These are phyloP conservation scores for Atractosteus spatula DNA, from an alignment of 2,113 vertebrate genomes.

Conservation along the genomic window DNA sequence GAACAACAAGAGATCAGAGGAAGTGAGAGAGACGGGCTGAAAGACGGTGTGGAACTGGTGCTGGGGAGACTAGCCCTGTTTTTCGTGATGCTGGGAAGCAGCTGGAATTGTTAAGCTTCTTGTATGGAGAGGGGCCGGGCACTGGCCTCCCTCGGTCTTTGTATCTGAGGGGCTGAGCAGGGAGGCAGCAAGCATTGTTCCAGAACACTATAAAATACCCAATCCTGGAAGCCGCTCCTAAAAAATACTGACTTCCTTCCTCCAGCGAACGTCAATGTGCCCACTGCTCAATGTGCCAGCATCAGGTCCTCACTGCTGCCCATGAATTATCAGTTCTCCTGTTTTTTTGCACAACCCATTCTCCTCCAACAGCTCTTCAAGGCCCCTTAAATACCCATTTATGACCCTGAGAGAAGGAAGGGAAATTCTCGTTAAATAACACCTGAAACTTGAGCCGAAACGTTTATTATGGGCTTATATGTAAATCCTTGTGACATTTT, in stretches of 20 bases:
- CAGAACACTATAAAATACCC: constrained; percentile 14
- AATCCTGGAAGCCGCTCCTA: background rate
- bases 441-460: too few relatives aligned
- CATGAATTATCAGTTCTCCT: too few relatives aligned
- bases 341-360: too few relatives aligned
- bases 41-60: constrained; percentile 5
- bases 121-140: constrained; percentile 19
- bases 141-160: constrained; percentile 5
- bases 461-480: too few relatives aligned
- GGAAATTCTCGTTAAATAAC: too few relatives aligned
- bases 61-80: constrained; percentile 29
- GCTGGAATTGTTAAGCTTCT: constrained; percentile 29
- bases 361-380: too few relatives aligned
- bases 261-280: too few relatives aligned
- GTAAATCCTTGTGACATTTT: too few relatives aligned
- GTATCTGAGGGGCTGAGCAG: background rate
- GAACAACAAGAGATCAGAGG: background rate
- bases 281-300: too few relatives aligned
- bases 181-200: constrained; percentile 7
- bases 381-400: too few relatives aligned
- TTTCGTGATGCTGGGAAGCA: constrained; percentile 32
- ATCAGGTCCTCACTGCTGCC: too few relatives aligned
- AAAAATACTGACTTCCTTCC: background rate
- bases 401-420: too few relatives aligned
- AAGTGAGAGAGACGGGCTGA: constrained; percentile 10